Conservation (phyloP, 2,113 vertebrate genomes). For the Cinclus cinclus region DNA sequence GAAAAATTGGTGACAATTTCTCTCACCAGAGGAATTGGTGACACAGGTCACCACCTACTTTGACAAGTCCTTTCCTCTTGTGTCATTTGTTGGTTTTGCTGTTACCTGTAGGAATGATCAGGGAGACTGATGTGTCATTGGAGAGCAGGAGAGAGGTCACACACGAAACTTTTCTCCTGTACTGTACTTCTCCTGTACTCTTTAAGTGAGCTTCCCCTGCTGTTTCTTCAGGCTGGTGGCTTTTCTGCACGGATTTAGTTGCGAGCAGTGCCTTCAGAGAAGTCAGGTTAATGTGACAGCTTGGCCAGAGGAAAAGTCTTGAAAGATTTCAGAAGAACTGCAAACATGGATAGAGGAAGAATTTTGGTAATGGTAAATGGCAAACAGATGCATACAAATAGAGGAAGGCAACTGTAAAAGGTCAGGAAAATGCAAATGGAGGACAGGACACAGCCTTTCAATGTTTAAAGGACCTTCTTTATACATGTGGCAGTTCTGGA, state of each 20-base stretch:
- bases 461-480: background rate
- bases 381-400: background rate
- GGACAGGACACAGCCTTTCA: background rate
- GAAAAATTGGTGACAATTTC: no score
- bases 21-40: conserved; percentile 4
- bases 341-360: background rate
- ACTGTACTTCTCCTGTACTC: background rate
- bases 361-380: background rate
- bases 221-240: background rate
- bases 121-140: background rate
- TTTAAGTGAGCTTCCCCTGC: conserved; percentile 28
- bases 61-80: background rate
- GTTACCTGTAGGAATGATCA: conserved; percentile 28
- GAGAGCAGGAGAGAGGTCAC: background rate
- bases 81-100: conserved; percentile 2
- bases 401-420: background rate
- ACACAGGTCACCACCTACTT: background rate
- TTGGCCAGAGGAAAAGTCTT: background rate
- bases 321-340: background rate
- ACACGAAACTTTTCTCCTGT: background rate
- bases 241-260: background rate
- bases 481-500: background rate
- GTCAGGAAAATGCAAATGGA: background rate
- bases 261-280: background rate
- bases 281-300: background rate